Conservation (phyloP, 1,140 invertebrate species). For the Zaprionus inermis region DNA sequence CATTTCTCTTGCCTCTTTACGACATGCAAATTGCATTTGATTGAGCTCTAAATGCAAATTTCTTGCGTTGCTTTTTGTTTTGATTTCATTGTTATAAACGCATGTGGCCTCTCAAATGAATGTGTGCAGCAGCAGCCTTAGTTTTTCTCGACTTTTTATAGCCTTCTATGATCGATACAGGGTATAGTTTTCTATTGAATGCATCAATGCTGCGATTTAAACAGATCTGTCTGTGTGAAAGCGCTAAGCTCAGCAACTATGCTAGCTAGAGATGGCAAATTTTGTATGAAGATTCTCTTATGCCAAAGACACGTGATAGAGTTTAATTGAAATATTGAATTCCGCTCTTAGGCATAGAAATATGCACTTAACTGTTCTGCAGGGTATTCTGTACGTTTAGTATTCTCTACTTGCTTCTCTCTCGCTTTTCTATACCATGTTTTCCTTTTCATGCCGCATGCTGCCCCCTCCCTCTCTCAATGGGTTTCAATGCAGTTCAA, state of each 20-base stretch:
- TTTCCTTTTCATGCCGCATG: constrained; percentile 11
- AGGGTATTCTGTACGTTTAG: background rate
- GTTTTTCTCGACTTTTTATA: background rate
- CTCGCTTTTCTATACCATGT: constrained; percentile 1
- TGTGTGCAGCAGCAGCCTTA: constrained; percentile 34
- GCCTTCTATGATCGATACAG: background rate
- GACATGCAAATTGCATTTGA: constrained; percentile 74
- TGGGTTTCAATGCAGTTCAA: constrained; percentile 30
- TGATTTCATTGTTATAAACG: constrained; percentile 77
- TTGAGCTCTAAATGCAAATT: constrained; percentile 79
- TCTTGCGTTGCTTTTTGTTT: constrained; percentile 55
- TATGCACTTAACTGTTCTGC: background rate
- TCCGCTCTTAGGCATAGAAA: too few relatives aligned
- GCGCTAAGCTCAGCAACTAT: background rate
- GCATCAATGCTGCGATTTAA: too few relatives aligned
- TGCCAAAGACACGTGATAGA: background rate
- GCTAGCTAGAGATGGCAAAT: background rate
- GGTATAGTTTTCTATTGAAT: background rate
- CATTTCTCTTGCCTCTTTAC: constrained; percentile 26
- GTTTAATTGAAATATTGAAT: background rate
- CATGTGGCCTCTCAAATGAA: constrained; percentile 46
- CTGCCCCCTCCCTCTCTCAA: background rate
- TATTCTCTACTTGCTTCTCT: background rate
- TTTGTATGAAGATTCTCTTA: background rate
- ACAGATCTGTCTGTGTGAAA: background rate